Conservation (phyloP, 2,888 invertebrate species). For the Papilio elwesi region DNA sequence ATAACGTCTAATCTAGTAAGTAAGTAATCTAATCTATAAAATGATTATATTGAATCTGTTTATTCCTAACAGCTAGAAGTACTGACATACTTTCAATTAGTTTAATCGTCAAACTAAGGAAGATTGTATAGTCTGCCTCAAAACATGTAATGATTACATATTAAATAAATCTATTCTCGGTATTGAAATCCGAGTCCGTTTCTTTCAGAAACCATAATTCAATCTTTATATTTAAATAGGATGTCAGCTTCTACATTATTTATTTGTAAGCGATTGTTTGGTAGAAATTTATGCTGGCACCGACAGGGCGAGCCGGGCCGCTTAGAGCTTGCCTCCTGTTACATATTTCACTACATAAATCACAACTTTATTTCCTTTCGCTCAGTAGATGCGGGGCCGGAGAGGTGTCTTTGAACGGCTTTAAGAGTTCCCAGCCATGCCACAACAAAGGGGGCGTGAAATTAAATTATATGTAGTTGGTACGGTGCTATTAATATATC, state of each 20-base stretch:
- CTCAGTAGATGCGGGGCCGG: constrained; percentile 64
- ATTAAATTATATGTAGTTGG: constrained; percentile 76
- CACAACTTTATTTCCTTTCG: constrained; percentile 83
- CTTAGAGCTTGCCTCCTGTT: constrained; percentile 64
- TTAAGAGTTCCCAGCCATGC: constrained; percentile 72
- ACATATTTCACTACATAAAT: constrained; percentile 82
- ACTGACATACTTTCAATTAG: no score
- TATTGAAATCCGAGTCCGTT: constrained; percentile 10
- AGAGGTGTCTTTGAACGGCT: constrained; percentile 78
- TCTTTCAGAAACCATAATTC: constrained; percentile 36
- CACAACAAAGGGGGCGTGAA: constrained; percentile 76
- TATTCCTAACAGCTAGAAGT: no score
- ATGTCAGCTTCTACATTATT: constrained; percentile 47
- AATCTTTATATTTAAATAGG: constrained; percentile 43
- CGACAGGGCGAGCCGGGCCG: constrained; percentile 62
- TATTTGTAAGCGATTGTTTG: constrained; percentile 62
- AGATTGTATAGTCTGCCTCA: not conserved
- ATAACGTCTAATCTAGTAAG: no score
- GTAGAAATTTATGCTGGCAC: constrained; percentile 67
- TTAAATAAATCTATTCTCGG: not conserved
- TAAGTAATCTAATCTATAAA: no score
- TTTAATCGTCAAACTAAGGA: not conserved
- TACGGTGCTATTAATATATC: constrained; percentile 64
- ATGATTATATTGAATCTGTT: no score
- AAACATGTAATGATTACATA: no score